Evolutionary conservation across 2,797 vertebrate species (phyloP), one percentile per base, ranked within the genome.

Genomic region (Melopsittacus undulatus): DNA sequence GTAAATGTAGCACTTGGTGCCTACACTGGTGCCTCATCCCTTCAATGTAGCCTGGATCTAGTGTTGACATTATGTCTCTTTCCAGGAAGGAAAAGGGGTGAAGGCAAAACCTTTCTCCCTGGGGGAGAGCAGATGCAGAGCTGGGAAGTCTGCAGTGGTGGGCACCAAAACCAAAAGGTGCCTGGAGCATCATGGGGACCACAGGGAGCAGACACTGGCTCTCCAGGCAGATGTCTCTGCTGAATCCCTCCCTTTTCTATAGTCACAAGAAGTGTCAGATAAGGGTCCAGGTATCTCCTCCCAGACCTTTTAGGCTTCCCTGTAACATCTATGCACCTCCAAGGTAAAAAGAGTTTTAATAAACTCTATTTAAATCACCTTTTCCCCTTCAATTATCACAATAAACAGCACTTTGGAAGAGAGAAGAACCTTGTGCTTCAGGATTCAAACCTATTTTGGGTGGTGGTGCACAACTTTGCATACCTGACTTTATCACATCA

Each of bases 141-240:
- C 16, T 66, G 78, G 89, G 89, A 89, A 46, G 77, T 17, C 20
- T 12, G 15, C 51, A 5, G 54, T 5, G 64, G 69, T 4, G 2
- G 43, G 57, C 10, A 82, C 1, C 1, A 34, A 24, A 34, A 10
- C 52, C 87, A 34, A 40, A 21, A 66, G 57, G 76, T 27, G 54
- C 21, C 74, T 30, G 80, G 20, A 43, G 46, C 17, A 48, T 19
- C 45, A 26, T 1, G 1, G 40, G 49, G 57, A 29, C 15, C 20
- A 1, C 2, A 0, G 1, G 72, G 83, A 45, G 36, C 12, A 21
- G 48, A n/a, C 48, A 61, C 1, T 2, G 3, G 64, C 61, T 83
- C 82, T 69, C 42, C 40, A 24, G 82, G 42, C 36, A 16, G 7
- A 42, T 75, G 42, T 45, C 76, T 78, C 67, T 45, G 45, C 45